A percentile compares a stretch with the other conserved stretches of the same genome.
These are phyloP conservation scores for Trachops cirrhosus DNA, from an alignment of 2,797 vertebrate genomes.

Conservation along the genomic window DNA sequence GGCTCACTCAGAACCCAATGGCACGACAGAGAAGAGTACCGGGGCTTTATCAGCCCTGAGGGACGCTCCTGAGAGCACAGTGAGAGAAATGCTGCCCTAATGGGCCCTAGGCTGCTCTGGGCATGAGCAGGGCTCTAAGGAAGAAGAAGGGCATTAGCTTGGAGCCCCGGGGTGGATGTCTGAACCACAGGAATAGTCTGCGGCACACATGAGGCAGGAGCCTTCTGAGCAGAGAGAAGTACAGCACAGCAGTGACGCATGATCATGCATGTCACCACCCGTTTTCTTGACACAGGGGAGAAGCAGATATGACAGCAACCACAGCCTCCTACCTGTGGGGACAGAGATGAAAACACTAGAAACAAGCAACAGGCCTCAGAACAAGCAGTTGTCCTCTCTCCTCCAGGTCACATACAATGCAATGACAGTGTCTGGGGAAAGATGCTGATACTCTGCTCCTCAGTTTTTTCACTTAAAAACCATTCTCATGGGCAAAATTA, in stretches of 20 bases:
- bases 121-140: not conserved
- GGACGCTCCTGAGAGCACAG: not conserved
- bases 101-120: not conserved
- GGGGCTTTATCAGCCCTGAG: not conserved
- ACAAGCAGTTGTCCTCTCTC: not conserved
- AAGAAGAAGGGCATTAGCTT: not conserved
- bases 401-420: conserved; percentile 33
- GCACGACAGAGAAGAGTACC: not conserved
- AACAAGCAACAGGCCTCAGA: conserved; percentile 29
- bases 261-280: not conserved
- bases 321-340: not conserved
- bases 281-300: not conserved
- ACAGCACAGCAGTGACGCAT: not conserved
- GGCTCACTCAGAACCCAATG: not conserved
- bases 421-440: conserved; percentile 57
- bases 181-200: not conserved
- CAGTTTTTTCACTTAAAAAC: conserved; percentile 53
- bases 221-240: not conserved
- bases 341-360: conserved; percentile 58
- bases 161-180: too few species aligned
- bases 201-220: fast-evolving
- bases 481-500: too few species aligned
- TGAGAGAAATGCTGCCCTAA: not conserved
- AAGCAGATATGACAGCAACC: conserved; percentile 44
- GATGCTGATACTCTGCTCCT: conserved; percentile 59